Percentiles rank a stretch among this genome's conserved stretches.
These are phyloP conservation scores for Colostygia pectinataria DNA, from an alignment of 2,888 invertebrate species.

Conservation along the genomic window DNA sequence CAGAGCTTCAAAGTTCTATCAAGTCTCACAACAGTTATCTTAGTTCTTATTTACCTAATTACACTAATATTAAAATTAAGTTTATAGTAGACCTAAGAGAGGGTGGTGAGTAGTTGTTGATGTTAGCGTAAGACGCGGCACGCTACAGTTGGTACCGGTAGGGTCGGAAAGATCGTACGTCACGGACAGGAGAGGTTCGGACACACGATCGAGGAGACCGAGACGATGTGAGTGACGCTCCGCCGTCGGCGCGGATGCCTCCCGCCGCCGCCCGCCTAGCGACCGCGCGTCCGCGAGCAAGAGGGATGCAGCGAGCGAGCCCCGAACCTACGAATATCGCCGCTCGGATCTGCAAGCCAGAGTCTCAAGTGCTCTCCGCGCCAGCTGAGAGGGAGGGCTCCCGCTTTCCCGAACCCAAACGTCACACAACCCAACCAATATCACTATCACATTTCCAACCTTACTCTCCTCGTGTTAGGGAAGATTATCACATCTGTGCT, in stretches of 20 bases:
- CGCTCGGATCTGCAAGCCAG: slow-evolving; percentile 71
- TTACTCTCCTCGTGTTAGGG: slow-evolving; percentile 49
- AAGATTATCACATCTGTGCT: slow-evolving; percentile 50
- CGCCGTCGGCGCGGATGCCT: slow-evolving; percentile 54
- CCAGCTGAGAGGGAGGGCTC: slow-evolving; percentile 75
- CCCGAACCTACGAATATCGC: slow-evolving; percentile 71
- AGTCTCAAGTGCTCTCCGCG: slow-evolving; percentile 75
- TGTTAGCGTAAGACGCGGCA: slow-evolving; percentile 56
- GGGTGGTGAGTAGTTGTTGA: slow-evolving; percentile 48
- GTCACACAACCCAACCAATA: slow-evolving; percentile 46
- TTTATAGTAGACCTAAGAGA: slow-evolving; percentile 32
- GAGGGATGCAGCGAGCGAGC: slow-evolving; percentile 74
- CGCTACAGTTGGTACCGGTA: slow-evolving; percentile 69
- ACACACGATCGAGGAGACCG: slow-evolving; percentile 76
- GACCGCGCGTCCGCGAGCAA: slow-evolving; percentile 66
- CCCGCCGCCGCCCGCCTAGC: slow-evolving; percentile 66
- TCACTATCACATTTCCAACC: slow-evolving; percentile 48
- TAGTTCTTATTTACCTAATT: slow-evolving; percentile 39
- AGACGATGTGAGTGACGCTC: slow-evolving; percentile 78
- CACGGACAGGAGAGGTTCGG: slow-evolving; percentile 77
- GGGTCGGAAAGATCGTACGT: slow-evolving; percentile 75
- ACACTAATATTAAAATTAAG: slow-evolving; percentile 43
- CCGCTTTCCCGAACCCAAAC: slow-evolving; percentile 46
- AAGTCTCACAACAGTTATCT: slow-evolving; percentile 46
- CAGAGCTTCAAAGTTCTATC: slow-evolving; percentile 53